Conservation (phyloP, 2,888 invertebrate species). For the Hirudinaria manillensis region DNA sequence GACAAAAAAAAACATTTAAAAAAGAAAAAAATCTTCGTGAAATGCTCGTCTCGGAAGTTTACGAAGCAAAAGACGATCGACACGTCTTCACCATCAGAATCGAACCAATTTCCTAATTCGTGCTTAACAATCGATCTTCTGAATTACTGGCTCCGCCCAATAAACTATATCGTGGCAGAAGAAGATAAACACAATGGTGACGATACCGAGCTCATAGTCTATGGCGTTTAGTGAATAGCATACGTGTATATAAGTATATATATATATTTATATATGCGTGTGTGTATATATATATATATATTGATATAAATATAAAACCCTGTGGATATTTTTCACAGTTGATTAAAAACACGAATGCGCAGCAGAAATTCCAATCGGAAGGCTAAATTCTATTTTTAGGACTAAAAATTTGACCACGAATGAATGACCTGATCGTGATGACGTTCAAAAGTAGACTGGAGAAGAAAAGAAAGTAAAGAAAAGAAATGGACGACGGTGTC, state of each 20-base stretch:
- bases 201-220: neutral
- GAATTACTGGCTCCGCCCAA: too few species aligned
- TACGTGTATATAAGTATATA: slow-evolving; percentile 18
- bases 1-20: too few species aligned
- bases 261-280: slow-evolving; percentile 15
- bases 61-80: too few species aligned
- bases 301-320: slow-evolving; percentile 18
- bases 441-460: neutral
- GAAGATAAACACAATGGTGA: too few species aligned
- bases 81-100: too few species aligned
- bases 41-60: too few species aligned
- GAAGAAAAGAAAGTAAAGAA: too few species aligned
- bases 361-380: neutral
- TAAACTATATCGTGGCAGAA: too few species aligned
- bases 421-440: neutral
- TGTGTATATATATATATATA: slow-evolving; percentile 8
- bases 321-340: slow-evolving; percentile 3
- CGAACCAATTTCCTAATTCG: too few species aligned
- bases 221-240: neutral
- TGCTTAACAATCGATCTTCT: too few species aligned
- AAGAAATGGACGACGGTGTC: neutral
- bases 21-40: too few species aligned
- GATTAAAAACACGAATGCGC: slow-evolving; percentile 1
- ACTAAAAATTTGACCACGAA: neutral
- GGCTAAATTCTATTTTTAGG: neutral